phyloP scores from a whole-genome alignment of 2,113 vertebrate genomes.

The Silurus meridionalis region DNA sequence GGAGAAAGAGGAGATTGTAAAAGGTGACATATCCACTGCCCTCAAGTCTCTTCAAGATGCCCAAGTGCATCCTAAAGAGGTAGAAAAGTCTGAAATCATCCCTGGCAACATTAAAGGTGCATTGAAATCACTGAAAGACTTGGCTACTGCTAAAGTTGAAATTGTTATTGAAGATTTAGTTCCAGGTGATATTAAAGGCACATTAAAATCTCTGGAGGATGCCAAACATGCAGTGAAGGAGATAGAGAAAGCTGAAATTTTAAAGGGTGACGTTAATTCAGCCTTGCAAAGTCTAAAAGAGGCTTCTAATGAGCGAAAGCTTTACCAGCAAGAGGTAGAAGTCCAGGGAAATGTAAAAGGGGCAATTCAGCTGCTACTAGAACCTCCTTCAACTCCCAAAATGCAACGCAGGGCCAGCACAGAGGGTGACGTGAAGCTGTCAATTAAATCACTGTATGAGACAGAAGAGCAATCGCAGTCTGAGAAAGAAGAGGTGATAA shows the following conservation, averaged over 20 bases:
- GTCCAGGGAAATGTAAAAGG: slow-evolving; percentile 72
- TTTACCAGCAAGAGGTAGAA: slow-evolving; percentile 64
- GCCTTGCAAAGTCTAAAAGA: slow-evolving; percentile 67
- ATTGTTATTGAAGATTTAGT: slow-evolving; percentile 77
- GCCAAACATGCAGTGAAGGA: slow-evolving; percentile 72
- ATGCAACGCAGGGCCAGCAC: slow-evolving; percentile 63
- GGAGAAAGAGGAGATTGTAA: slow-evolving; percentile 82
- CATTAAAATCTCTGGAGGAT: slow-evolving; percentile 79
- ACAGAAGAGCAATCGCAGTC: slow-evolving; percentile 65
- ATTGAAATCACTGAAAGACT: slow-evolving; percentile 82
- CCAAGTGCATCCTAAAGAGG: slow-evolving; percentile 68
- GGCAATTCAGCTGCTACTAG: slow-evolving; percentile 73
- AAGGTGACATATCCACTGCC: slow-evolving; percentile 76
- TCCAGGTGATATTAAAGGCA: slow-evolving; percentile 79
- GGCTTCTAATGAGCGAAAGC: slow-evolving; percentile 69
- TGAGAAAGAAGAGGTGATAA: slow-evolving; percentile 73
- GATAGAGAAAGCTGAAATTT: slow-evolving; percentile 72
- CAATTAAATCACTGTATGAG: slow-evolving; percentile 70
- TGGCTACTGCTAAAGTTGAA: slow-evolving; percentile 72
- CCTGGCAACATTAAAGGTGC: slow-evolving; percentile 80
- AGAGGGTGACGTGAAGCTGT: slow-evolving; percentile 68
- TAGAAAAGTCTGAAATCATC: slow-evolving; percentile 76
- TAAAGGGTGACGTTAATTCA: slow-evolving; percentile 69
- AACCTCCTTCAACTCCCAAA: slow-evolving; percentile 66
- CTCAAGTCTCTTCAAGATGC: slow-evolving; percentile 78